Base-by-base conservation (phyloP, 2,888 invertebrate genomes). In the Mactromeris polynyma region DNA sequence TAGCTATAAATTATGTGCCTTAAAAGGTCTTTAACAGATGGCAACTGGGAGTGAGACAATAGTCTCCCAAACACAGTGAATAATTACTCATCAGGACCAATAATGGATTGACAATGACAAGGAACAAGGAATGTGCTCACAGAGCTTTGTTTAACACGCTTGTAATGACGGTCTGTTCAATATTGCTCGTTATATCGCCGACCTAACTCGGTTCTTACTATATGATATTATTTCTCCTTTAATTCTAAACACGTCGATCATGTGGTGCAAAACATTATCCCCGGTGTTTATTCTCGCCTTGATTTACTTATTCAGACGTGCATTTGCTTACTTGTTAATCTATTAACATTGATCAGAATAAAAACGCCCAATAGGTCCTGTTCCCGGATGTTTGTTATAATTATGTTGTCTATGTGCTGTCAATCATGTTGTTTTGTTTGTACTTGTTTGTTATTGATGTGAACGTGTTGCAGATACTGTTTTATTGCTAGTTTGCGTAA, bases 21-120 rank as follows among this genome's bases (percentile, higher is more conserved):
- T 83, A 79, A 78, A 83, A 83, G 81, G 86, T 83, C 80, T 81
- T 86, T 80, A 89, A 80, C 89, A 89, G 89, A 89, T 89, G 89
- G 89, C 84, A 38, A 17, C 38, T 19, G 19, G 42, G 78, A 40
- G 78, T 46, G 73, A 77, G 46, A 84, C 84, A 84, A 84, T 84
- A 78, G 84, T 84, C 38, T 84, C 42, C 51, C 21, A 36, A 33
- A 42, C n/a, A 51, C 77, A 7, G 84, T n/a, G 38, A 54, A 78
- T 51, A 73, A 54, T 73, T 84, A 77, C 78, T 83, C 84, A 84
- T 78, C 33, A 19, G 84, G 36, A 26, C 11, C 31, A 51, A 36
- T 84, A 78, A 84, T 84, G n/a, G 77, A 77, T 84, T 54, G 84
- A 78, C 78, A 84, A 33, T 73, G 84, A 84, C 83, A 73, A 7